Evolutionary conservation across 2,888 invertebrate genomes (phyloP).

Genomic region (Lucinisca nassula): DNA sequence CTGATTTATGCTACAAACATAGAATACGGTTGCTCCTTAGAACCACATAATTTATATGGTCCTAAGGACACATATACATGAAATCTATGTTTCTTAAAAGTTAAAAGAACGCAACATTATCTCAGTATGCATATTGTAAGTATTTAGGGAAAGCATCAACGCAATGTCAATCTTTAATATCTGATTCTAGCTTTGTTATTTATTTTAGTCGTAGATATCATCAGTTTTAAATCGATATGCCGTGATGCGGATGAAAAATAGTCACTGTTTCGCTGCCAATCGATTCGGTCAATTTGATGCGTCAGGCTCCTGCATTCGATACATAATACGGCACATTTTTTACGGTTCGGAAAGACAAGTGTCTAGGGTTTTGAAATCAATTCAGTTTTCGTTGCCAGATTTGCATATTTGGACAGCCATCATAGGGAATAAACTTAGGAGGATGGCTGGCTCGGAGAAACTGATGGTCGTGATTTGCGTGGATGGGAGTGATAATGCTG

Average conservation of each 20-base stretch:
- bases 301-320: not conserved
- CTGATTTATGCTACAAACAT: too few relatives aligned
- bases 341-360: not conserved
- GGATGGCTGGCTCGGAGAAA: conserved; percentile 12
- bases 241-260: not conserved
- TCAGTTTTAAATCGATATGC: not conserved
- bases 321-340: not conserved
- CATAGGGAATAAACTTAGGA: conserved; percentile 14
- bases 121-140: too few relatives aligned
- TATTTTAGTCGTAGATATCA: not conserved
- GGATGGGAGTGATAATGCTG: conserved; percentile 64
- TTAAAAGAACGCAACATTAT: too few relatives aligned
- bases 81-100: too few relatives aligned
- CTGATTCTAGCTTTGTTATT: too few relatives aligned
- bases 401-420: not conserved
- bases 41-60: too few relatives aligned
- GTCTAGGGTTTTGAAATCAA: not conserved
- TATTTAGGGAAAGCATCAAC: too few relatives aligned
- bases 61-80: too few relatives aligned
- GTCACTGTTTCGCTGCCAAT: not conserved
- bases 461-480: conserved; percentile 61
- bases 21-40: too few relatives aligned
- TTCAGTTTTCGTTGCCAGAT: not conserved
- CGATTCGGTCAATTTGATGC: not conserved
- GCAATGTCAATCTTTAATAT: too few relatives aligned